Base-by-base conservation (phyloP, 2,797 vertebrate species). In the Poeciliopsis presidionis region DNA sequence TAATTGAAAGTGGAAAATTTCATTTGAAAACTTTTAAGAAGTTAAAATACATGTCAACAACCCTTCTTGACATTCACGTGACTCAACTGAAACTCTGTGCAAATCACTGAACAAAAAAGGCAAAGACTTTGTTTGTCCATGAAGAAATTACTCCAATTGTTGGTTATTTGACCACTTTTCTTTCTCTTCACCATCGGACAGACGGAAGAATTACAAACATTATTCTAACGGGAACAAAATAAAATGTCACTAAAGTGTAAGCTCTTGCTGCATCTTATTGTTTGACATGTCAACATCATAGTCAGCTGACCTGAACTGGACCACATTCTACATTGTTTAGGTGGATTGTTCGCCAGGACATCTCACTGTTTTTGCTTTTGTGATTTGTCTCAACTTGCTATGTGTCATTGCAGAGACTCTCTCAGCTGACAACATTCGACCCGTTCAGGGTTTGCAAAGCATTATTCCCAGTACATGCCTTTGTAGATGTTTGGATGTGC, bases 261-360 rank as follows among this genome's bases (percentile, higher is more conserved):
- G 82, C 86, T 75, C 73, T 85, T 81, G 65, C 76, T 81, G 80
- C 76, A 78, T 79, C 74, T 84, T 78, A 91, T 89, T 90, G 87
- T 87, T 69, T 70, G 65, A 72, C 72, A 57, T 45, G 78, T 72
- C 77, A 49, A 80, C 80, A 74, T 74, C 78, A 73, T 79, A 84
- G 85, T 85, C 84, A 81, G n/a, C 79, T 93, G 89, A 93, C 88
- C 86, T 81, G 85, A 55, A 4, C 0, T 72, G 86, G 84, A 89
- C 88, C 74, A 84, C 71, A 22, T 53, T 71, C 67, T 7, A 74
- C 79, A 88, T 92, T 93, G 92, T 92, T 91, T 89, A 78, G 84
- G 78, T 33, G 57, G 77, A 51, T 75, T 33, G 65, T 79, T 81
- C 76, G 79, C 83, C 75, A 74, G 84, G 79, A 77, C 71, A 14